Percentiles rank a stretch among this genome's conserved stretches.
Evolutionary conservation across 2,113 vertebrate genomes (phyloP).

Genomic region (human): DNA sequence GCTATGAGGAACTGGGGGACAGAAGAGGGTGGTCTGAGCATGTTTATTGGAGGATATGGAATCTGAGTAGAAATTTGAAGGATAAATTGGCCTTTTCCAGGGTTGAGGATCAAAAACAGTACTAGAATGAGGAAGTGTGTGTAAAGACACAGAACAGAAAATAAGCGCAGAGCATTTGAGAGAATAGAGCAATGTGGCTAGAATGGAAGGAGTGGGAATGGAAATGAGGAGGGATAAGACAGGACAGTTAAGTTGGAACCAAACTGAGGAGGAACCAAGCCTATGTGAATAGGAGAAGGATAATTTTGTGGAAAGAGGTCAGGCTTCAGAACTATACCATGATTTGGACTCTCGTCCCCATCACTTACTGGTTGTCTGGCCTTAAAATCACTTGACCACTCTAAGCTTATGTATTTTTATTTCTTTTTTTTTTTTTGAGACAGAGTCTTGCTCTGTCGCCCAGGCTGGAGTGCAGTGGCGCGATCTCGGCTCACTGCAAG

Average conservation of each 20-base stretch:
- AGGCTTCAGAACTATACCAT: not conserved
- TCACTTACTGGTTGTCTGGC: not conserved
- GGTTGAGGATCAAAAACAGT: not conserved
- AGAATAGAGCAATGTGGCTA: not conserved
- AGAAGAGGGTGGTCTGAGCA: not conserved
- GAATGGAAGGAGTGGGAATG: not conserved
- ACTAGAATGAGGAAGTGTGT: not conserved
- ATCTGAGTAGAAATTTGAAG: not conserved
- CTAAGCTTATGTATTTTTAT: not conserved
- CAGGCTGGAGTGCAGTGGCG: no score
- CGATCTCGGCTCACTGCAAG: no score
- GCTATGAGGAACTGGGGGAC: not conserved
- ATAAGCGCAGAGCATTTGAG: not conserved
- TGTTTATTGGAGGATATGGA: not conserved
- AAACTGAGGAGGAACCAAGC: not conserved
- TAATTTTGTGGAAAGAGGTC: not conserved
- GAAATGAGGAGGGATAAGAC: not conserved
- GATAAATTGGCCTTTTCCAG: not conserved
- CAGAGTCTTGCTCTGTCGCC: no score
- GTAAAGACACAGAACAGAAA: not conserved
- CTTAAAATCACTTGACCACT: not conserved
- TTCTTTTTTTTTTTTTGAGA: no score
- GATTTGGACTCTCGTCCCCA: not conserved
- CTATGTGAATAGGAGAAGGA: not conserved
- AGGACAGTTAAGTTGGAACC: not conserved